phyloP scores from a whole-genome alignment of 2,113 vertebrate genomes.

The Tetraodon nigroviridis region DNA sequence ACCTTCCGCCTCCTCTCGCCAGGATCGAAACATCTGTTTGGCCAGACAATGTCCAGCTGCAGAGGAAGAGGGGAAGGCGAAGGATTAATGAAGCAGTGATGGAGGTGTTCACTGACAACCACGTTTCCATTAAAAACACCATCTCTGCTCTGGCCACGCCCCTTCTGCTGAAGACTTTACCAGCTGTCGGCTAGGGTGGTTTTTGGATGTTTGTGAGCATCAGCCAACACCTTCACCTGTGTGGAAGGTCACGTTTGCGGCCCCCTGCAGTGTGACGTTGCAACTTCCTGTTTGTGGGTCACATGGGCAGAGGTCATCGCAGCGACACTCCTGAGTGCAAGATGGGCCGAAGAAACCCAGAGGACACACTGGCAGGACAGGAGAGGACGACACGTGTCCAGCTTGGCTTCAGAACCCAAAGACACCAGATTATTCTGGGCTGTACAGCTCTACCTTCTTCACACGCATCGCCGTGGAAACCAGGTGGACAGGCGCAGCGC shows the following conservation, averaged over 20 bases:
- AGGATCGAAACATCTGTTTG: slow-evolving; percentile 49
- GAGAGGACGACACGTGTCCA: background rate
- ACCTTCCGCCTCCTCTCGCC: slow-evolving; percentile 41
- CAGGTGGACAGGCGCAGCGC: slow-evolving; percentile 73
- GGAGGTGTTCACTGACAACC: too few species aligned
- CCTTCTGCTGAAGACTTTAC: too few species aligned
- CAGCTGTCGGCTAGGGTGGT: background rate
- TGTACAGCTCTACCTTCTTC: slow-evolving; percentile 65
- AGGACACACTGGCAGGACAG: slow-evolving; percentile 74
- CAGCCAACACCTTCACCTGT: slow-evolving; percentile 69
- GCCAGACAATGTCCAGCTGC: slow-evolving; percentile 78
- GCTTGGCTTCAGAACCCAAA: too few species aligned
- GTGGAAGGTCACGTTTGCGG: slow-evolving; percentile 60
- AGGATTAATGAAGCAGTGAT: too few species aligned
- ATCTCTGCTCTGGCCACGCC: background rate
- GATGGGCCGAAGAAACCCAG: slow-evolving; percentile 77
- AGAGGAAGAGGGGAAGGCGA: slow-evolving; percentile 22
- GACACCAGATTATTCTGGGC: background rate
- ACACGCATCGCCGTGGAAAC: slow-evolving; percentile 75
- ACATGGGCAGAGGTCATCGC: slow-evolving; percentile 79
- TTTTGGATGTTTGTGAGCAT: background rate
- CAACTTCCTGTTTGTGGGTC: slow-evolving; percentile 81
- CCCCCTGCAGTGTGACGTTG: slow-evolving; percentile 48
- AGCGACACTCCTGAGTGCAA: slow-evolving; percentile 76
- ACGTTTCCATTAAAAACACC: too few species aligned